phyloP scores from a whole-genome alignment of 2,113 vertebrate species.

The Crotalus helleri region DNA sequence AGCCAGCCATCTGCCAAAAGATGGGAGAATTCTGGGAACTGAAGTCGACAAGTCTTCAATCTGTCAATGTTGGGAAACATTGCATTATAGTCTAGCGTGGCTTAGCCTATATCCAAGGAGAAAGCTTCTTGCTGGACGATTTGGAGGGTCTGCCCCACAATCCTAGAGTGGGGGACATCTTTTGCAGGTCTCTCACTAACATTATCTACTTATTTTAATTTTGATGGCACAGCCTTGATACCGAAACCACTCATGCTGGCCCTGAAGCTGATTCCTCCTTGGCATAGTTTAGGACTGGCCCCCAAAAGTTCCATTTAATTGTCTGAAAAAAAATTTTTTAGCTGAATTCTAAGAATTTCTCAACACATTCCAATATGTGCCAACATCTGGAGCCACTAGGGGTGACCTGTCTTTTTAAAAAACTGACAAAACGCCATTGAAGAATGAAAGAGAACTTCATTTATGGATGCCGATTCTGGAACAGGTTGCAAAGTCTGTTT shows the following conservation, averaged over 20 bases:
- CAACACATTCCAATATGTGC: not conserved
- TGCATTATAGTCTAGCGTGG: not conserved
- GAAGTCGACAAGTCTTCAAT: not conserved
- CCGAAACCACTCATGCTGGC: fast-evolving
- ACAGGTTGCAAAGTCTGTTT: not conserved
- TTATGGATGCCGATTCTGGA: not conserved
- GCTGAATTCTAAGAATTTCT: not conserved
- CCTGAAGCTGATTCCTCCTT: not conserved
- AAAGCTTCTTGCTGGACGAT: not conserved
- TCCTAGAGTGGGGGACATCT: not conserved
- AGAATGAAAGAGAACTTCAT: not conserved
- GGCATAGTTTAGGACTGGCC: not conserved
- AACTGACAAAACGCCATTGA: not conserved
- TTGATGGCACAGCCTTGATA: not conserved
- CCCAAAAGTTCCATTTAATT: not conserved
- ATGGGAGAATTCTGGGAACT: not conserved
- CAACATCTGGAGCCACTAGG: not conserved
- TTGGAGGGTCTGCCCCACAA: not conserved
- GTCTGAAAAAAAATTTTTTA: not conserved
- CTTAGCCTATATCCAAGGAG: not conserved
- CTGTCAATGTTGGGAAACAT: not conserved
- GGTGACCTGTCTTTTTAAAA: not conserved
- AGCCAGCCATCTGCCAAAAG: not conserved
- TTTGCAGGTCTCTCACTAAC: not conserved
- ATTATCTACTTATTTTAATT: not conserved